Percentiles rank a stretch among this genome's conserved stretches.
These are phyloP conservation scores for Campoplex capitator DNA, from an alignment of 2,888 invertebrate species.

Conservation along the genomic window DNA sequence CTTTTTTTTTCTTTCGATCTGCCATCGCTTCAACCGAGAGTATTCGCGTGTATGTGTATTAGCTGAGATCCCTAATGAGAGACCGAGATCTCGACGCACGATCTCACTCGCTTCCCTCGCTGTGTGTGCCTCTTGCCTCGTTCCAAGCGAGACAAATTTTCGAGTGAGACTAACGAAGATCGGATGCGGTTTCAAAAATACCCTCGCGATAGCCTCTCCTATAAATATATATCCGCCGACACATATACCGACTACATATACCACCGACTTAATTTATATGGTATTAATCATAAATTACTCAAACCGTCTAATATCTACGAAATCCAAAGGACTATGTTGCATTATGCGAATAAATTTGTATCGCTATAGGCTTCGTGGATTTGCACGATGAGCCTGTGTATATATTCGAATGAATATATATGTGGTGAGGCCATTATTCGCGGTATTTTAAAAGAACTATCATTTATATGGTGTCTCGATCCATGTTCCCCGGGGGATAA, in stretches of 20 bases:
- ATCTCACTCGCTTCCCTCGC: neutral
- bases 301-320: conserved; percentile 35
- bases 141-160: conserved; percentile 36
- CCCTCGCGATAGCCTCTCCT: conserved; percentile 3
- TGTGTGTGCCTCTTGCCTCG: neutral
- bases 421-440: conserved; percentile 1
- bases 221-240: neutral
- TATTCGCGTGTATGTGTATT: conserved; percentile 8
- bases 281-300: conserved; percentile 66
- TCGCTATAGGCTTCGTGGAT: conserved; percentile 3
- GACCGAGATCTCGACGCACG: conserved; percentile 23
- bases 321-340: conserved; percentile 60
- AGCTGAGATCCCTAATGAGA: conserved; percentile 58
- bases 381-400: neutral
- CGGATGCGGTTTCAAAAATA: conserved; percentile 40
- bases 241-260: neutral
- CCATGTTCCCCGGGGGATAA: conserved; percentile 54
- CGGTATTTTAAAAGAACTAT: conserved; percentile 47
- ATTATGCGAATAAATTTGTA: conserved; percentile 59
- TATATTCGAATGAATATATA: conserved; percentile 11
- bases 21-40: neutral
- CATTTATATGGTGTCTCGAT: conserved; percentile 58
- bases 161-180: conserved; percentile 58
- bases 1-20: conserved; percentile 24
- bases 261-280: conserved; percentile 50